phyloP scores from a whole-genome alignment of 53 echinoderm and acorn worm species.

The Echinometra lucunter region DNA sequence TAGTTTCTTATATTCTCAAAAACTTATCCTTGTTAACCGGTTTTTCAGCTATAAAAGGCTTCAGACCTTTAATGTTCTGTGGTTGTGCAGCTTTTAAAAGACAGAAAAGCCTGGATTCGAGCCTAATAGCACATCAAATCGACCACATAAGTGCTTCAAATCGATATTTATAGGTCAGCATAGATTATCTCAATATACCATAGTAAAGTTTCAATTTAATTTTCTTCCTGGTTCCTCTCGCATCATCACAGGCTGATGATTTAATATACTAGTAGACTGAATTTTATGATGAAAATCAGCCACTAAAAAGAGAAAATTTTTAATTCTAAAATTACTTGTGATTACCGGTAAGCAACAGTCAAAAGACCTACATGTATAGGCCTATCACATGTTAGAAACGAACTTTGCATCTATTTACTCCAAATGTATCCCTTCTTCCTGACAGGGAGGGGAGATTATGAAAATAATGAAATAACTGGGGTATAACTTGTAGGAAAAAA shows the following conservation, averaged over 20 bases:
- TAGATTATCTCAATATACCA: conserved; percentile 13
- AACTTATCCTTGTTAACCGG: background rate
- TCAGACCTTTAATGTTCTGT: background rate
- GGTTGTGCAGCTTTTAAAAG: background rate
- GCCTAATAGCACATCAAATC: background rate
- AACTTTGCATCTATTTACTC: background rate
- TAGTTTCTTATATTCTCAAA: background rate
- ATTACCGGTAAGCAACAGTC: background rate
- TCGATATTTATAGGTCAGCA: conserved; percentile 1
- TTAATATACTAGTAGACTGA: background rate
- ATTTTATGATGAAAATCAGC: background rate
- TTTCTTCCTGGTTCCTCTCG: background rate
- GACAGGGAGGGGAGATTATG: background rate
- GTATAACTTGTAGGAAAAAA: background rate
- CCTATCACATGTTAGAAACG: background rate
- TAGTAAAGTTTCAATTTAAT: background rate
- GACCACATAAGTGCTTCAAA: background rate
- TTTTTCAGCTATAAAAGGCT: background rate
- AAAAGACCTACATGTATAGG: background rate
- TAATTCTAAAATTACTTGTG: background rate
- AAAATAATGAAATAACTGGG: background rate
- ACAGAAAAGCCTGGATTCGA: background rate
- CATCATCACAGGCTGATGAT: conserved; percentile 1
- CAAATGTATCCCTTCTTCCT: background rate
- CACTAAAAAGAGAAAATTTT: background rate